These are phyloP conservation scores for Rhinopomastus cyanomelas DNA, from an alignment of 2,113 vertebrate species.

Conservation along the genomic window DNA sequence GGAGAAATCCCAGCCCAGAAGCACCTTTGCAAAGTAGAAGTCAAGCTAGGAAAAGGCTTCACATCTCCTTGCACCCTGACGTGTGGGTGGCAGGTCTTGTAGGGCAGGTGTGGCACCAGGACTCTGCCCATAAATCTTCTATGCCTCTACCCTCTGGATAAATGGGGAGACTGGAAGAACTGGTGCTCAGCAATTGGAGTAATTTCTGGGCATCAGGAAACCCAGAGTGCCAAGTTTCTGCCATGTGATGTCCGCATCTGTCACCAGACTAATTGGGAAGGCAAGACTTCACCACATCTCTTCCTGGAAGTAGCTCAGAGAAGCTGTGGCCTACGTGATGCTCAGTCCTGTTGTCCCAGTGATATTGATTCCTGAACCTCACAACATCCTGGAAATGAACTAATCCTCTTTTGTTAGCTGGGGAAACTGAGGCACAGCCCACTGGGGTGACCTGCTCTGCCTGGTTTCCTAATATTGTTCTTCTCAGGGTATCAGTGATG, in stretches of 20 bases:
- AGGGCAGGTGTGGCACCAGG: neutral
- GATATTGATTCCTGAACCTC: neutral
- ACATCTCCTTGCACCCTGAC: neutral
- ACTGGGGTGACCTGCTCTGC: neutral
- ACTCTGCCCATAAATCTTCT: neutral
- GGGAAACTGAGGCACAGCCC: neutral
- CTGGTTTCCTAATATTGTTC: neutral
- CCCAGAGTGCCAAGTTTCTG: fast-evolving
- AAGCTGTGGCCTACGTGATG: neutral
- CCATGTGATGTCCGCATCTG: neutral
- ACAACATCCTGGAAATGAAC: neutral
- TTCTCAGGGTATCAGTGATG: neutral
- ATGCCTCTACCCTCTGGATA: neutral
- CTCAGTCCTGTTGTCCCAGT: neutral
- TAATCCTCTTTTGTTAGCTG: neutral
- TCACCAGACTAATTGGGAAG: neutral
- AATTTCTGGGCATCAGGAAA: neutral
- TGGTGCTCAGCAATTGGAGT: neutral
- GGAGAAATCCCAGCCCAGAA: neutral
- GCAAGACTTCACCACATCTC: neutral
- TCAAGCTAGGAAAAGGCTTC: neutral
- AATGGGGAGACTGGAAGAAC: neutral
- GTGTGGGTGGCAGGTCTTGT: fast-evolving
- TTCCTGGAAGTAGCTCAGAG: neutral
- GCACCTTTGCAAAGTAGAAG: neutral